Evolutionary conservation across 2,888 invertebrate species (phyloP).

Genomic region (Cenopis cana): DNA sequence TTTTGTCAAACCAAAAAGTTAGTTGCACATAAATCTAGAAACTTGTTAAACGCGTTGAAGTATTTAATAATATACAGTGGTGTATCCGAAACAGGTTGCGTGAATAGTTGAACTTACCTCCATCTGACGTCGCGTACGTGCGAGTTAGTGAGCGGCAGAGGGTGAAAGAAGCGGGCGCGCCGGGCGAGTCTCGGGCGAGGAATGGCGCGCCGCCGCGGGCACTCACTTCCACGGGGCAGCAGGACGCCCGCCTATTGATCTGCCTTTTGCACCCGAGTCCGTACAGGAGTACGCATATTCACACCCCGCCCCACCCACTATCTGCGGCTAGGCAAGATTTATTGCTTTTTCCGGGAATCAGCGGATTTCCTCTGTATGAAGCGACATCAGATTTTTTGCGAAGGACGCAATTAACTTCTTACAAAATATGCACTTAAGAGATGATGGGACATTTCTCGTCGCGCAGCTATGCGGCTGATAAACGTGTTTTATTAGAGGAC

Average conservation of each 20-base stretch:
- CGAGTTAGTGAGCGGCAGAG: conserved; percentile 46
- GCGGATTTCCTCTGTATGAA: conserved; percentile 65
- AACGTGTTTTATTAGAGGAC: conserved; percentile 32
- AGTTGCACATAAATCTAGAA: conserved; percentile 21
- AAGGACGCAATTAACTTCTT: conserved; percentile 44
- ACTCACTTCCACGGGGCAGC: conserved; percentile 54
- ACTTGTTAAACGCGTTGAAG: conserved; percentile 21
- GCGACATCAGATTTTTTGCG: conserved; percentile 50
- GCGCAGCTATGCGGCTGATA: conserved; percentile 29
- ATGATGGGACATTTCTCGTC: conserved; percentile 41
- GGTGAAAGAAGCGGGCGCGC: conserved; percentile 51
- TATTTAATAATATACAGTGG: conserved; percentile 11
- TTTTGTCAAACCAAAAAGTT: conserved; percentile 18
- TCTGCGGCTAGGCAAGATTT: conserved; percentile 74
- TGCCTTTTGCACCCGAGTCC: conserved; percentile 66
- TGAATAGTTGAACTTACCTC: conserved; percentile 40
- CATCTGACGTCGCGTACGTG: conserved; percentile 26
- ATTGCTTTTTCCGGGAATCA: conserved; percentile 75
- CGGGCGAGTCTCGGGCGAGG: conserved; percentile 22
- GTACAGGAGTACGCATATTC: conserved; percentile 58
- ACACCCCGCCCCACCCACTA: conserved; percentile 57
- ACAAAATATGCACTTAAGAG: conserved; percentile 49
- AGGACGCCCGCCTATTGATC: conserved; percentile 75
- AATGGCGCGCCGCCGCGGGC: conserved; percentile 49
- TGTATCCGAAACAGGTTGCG: conserved; percentile 33